Conservation (phyloP, 2,113 vertebrate species). For the Microtus richardsoni region DNA sequence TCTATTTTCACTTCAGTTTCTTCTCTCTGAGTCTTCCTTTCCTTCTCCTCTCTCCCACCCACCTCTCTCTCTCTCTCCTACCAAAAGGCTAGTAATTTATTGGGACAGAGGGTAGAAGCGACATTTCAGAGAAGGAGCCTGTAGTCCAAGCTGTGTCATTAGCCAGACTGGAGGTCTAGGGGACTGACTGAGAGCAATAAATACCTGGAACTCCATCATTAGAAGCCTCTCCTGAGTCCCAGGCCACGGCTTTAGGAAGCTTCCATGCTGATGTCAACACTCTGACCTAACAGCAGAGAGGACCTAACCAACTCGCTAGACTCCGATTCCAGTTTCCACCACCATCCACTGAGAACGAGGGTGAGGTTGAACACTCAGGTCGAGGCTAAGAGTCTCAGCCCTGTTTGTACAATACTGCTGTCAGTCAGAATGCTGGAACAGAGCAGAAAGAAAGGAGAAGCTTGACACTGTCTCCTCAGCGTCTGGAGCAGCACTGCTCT, state of each 20-base stretch:
- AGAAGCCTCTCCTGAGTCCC: neutral
- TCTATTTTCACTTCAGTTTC: neutral
- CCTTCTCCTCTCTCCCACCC: too few species aligned
- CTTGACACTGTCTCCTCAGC: neutral
- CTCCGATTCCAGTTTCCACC: neutral
- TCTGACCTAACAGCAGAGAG: neutral
- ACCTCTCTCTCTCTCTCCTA: too few species aligned
- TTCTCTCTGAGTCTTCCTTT: neutral
- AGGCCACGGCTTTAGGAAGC: neutral
- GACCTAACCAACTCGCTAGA: neutral
- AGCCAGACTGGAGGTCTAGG: neutral
- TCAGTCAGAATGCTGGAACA: neutral
- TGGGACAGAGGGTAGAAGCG: neutral
- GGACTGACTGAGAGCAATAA: neutral
- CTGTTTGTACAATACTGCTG: neutral
- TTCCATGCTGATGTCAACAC: neutral
- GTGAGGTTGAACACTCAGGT: neutral
- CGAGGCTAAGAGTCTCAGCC: neutral
- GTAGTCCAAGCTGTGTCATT: neutral
- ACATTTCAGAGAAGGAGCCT: neutral
- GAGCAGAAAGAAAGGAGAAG: neutral
- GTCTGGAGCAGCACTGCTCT: neutral
- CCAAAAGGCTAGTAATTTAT: neutral
- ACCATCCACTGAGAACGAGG: neutral
- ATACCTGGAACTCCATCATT: neutral